Conservation (phyloP, 1,140 invertebrate genomes). For the Teleogryllus occipitalis region DNA sequence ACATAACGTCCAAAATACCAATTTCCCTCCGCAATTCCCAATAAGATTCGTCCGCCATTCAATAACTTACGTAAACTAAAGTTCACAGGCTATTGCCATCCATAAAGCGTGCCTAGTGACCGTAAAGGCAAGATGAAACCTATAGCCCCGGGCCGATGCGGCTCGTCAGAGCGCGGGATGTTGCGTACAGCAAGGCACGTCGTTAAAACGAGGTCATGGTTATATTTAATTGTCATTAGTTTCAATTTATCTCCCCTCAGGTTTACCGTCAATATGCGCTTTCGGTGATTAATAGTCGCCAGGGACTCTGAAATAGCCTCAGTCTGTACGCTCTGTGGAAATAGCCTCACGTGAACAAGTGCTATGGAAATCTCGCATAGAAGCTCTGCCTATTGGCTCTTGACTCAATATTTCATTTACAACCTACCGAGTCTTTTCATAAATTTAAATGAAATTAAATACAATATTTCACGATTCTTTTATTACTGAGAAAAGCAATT, state of each 20-base stretch:
- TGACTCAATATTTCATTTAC: too few relatives aligned
- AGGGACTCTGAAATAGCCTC: neutral
- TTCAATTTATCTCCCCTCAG: neutral
- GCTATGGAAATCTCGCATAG: too few relatives aligned
- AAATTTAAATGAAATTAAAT: too few relatives aligned
- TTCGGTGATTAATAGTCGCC: neutral
- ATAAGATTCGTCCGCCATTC: neutral
- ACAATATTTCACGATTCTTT: too few relatives aligned
- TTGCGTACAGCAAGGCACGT: neutral
- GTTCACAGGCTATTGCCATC: neutral
- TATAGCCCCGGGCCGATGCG: neutral
- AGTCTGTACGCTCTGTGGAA: neutral
- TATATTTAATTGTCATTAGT: constrained; percentile 1
- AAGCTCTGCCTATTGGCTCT: too few relatives aligned
- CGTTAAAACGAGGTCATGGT: neutral
- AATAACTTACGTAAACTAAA: neutral
- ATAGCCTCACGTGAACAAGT: neutral
- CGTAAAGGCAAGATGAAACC: neutral
- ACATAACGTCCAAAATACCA: too few relatives aligned
- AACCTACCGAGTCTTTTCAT: too few relatives aligned
- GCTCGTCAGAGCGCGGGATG: neutral
- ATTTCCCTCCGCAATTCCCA: too few relatives aligned
- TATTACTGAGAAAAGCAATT: too few relatives aligned
- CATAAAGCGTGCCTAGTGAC: neutral
- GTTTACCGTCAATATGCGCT: neutral